phyloP scores from a whole-genome alignment of 2,888 invertebrate genomes.

The Cactoblastis cactorum region DNA sequence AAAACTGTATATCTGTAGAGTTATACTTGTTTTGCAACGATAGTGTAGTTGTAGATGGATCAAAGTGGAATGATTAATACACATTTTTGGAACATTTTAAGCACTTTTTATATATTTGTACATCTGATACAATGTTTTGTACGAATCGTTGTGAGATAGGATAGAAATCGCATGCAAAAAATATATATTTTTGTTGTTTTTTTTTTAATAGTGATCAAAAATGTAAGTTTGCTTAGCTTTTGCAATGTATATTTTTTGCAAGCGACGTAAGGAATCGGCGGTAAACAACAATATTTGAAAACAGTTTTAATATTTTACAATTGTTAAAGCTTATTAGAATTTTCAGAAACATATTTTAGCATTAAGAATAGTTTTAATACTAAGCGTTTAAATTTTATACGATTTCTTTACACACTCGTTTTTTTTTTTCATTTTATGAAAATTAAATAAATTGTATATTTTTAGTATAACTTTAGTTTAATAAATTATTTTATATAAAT shows the following conservation, averaged over 20 bases:
- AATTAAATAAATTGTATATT: too few relatives aligned
- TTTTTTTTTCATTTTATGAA: too few relatives aligned
- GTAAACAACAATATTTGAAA: constrained; percentile 2
- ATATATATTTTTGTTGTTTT: constrained; percentile 5
- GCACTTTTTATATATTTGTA: constrained; percentile 77
- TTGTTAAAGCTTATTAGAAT: constrained; percentile 1
- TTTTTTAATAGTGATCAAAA: neutral
- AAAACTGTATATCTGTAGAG: constrained; percentile 21
- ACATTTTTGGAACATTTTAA: constrained; percentile 76
- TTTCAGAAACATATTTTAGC: neutral
- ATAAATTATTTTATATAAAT: too few relatives aligned
- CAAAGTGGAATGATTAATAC: constrained; percentile 48
- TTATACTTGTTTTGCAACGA: constrained; percentile 38
- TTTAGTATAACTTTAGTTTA: too few relatives aligned
- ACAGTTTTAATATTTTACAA: constrained; percentile 12
- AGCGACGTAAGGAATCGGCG: constrained; percentile 1
- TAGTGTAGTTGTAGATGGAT: constrained; percentile 35
- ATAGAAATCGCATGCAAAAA: constrained; percentile 24
- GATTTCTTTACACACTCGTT: too few relatives aligned
- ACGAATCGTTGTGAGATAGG: constrained; percentile 59
- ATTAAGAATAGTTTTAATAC: neutral
- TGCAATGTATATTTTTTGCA: constrained; percentile 11
- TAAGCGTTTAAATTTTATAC: too few relatives aligned
- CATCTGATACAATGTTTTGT: constrained; percentile 52
- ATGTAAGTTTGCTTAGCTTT: neutral